Evolutionary conservation across 1,140 invertebrate genomes (phyloP).

Genomic region (Melanaphis sacchari): DNA sequence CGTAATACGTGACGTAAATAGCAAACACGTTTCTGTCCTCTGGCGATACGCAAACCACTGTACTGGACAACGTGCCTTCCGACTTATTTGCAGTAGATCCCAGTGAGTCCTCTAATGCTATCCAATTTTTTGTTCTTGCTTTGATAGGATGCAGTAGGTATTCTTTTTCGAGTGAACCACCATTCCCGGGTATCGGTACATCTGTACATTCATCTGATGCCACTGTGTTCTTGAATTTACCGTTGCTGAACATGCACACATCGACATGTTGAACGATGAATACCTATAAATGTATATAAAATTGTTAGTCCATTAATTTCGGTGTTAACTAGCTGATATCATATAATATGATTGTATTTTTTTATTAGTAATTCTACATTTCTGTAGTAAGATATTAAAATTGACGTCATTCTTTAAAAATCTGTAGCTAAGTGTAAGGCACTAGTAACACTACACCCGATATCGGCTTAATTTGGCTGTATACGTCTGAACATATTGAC

Average conservation of each 20-base stretch:
- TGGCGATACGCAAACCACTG: conserved; percentile 70
- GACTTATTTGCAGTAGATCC: conserved; percentile 69
- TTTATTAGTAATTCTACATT: background rate
- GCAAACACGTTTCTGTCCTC: conserved; percentile 85
- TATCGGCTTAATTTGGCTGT: no score
- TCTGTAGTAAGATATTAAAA: background rate
- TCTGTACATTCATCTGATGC: conserved; percentile 77
- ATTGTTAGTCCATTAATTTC: background rate
- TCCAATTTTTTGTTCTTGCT: conserved; percentile 82
- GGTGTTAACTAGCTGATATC: background rate
- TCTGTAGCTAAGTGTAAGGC: background rate
- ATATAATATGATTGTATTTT: background rate
- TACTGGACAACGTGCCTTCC: conserved; percentile 74
- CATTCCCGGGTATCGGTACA: conserved; percentile 65
- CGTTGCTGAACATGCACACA: conserved; percentile 98
- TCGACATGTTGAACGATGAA: conserved; percentile 95
- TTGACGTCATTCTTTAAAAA: background rate
- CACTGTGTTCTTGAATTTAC: conserved; percentile 98
- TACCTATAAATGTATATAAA: conserved; percentile 67
- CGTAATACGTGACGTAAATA: conserved; percentile 89
- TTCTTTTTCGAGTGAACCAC: conserved; percentile 68
- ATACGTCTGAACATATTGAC: no score
- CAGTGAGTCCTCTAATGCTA: conserved; percentile 76
- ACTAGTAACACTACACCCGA: no score
- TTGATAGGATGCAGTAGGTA: conserved; percentile 75